Base-by-base conservation (phyloP, 2,113 vertebrate genomes). In the Sylvia atricapilla region DNA sequence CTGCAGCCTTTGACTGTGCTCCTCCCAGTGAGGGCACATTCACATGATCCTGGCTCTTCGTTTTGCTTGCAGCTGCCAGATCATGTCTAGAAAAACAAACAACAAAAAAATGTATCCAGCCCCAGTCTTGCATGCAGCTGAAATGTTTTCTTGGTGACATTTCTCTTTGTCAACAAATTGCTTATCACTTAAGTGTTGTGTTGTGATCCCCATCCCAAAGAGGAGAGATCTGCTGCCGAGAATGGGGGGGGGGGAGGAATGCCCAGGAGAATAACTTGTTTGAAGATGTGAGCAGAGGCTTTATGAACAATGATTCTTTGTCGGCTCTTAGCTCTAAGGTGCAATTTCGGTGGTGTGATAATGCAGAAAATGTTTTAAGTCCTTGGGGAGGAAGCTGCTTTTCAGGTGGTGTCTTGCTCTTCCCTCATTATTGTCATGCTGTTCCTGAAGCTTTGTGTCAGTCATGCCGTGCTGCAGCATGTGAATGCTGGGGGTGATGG, bases 121-220 rank as follows among this genome's bases (percentile, higher is more conserved):
- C 39, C 15, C 30, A 11, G 35, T 63, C 73, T 63, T 84, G 73
- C 92, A 94, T 87, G 73, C 92, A 92, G 79, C 73, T 68, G 56
- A 90, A 92, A 84, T 73, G 60, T 89, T 94, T 95, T 90, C 79
- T 87, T 72, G 62, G 58, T 96, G 89, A 56, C 77, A 87, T 94
- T 95, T 90, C 90, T 95, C 85, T 86, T 94, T 93, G 68, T 79
- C 86, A 90, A 92, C 69, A 89, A 84, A 90, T 94, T 84, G 90
- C 64, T 93, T 90, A 52, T 90, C 86, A 58, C 79, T 81, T 87
- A 86, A 90, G 46, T 43, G 49, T 73, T 90, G 53, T 58, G 80
- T 82, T 95, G 80, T 87, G 85, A 68, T 79, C 50, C 56, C 52
- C 88, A 94, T 93, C 64, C 68, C 63, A 47, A 96, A 76, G 27